Evolutionary conservation across 2,113 vertebrate species (phyloP), one percentile per base, ranked within the genome.

Genomic region (Bos indicus): DNA sequence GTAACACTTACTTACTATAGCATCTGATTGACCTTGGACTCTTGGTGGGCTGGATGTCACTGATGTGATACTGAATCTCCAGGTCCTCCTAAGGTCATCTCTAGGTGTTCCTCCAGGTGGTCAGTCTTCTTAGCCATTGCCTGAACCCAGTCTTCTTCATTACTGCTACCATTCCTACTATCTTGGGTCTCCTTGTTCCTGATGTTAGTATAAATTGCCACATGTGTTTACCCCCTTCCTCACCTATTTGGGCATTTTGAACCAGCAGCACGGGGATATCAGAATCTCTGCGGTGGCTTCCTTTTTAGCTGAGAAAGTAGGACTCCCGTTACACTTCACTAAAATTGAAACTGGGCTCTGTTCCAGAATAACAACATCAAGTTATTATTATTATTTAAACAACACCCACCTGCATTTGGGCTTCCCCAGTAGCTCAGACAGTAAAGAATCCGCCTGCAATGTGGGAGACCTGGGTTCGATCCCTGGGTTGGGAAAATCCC

Each of bases 131-230:
- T 43, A 84, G 86, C 77, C 6, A 17, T 33, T 15, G 5, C 30
- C 26, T 30, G 25, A 60, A 91, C 23, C 40, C 28, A 64, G 12
- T 54, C 74, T 87, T n/a, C 15, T 57, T 59, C 57, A 16, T 93
- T 57, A 48, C n/a, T 71, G 36, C 54, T 60, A 33, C 33, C 12
- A 7, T 71, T 57, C 43, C 4, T 51, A 11, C 46, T 93, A 2
- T 52, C 74, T 84, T 90, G n/a, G 74, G 28, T 6, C 46, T 51
- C 36, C 17, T 46, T 9, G 4, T 77, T 85, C 62, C 40, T 90
- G 92, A 88, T 52, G 84, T 92, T 96, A 56, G 21, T 57, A 14
- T 91, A 60, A 93, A 94, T 62, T 89, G n/a, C 51, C 57, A n/a
- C 40, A 25, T 48, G 26, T 85, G 19, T 96, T 83, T 88, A 19